These are phyloP conservation scores for Ylistrum balloti DNA, from an alignment of 1,140 invertebrate genomes.

Conservation along the genomic window DNA sequence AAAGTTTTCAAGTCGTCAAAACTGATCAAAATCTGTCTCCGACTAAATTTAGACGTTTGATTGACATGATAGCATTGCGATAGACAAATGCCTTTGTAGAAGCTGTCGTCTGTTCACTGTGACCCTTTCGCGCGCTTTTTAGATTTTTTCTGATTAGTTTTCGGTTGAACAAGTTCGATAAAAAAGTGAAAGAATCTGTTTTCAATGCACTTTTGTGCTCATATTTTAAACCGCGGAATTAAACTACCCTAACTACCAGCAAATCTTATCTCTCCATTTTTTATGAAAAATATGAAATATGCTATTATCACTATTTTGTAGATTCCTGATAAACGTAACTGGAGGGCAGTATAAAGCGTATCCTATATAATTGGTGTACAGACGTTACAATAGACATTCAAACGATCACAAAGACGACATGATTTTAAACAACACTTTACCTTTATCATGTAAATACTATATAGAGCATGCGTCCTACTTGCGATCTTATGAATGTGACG, in stretches of 20 bases:
- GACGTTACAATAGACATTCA: background rate
- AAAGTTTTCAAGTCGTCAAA: conserved; percentile 19
- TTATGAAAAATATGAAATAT: conserved; percentile 36
- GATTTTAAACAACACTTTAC: background rate
- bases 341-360: background rate
- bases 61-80: background rate
- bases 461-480: background rate
- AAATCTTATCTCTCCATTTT: conserved; percentile 35
- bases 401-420: background rate
- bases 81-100: background rate
- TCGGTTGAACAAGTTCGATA: background rate
- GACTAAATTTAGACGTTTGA: conserved; percentile 10
- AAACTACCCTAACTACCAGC: conserved; percentile 19
- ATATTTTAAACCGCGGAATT: conserved; percentile 1
- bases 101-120: conserved; percentile 25
- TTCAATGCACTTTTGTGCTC: conserved; percentile 32
- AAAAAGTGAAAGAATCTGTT: background rate
- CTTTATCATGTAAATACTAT: background rate
- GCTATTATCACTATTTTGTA: conserved; percentile 22
- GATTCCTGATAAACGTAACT: background rate
- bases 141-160: conserved; percentile 39
- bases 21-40: background rate
- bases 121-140: conserved; percentile 31
- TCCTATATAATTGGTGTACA: background rate
- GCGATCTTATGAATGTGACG: background rate